Evolutionary conservation across 2,797 vertebrate genomes (phyloP).

Genomic region (Sciurus carolinensis): DNA sequence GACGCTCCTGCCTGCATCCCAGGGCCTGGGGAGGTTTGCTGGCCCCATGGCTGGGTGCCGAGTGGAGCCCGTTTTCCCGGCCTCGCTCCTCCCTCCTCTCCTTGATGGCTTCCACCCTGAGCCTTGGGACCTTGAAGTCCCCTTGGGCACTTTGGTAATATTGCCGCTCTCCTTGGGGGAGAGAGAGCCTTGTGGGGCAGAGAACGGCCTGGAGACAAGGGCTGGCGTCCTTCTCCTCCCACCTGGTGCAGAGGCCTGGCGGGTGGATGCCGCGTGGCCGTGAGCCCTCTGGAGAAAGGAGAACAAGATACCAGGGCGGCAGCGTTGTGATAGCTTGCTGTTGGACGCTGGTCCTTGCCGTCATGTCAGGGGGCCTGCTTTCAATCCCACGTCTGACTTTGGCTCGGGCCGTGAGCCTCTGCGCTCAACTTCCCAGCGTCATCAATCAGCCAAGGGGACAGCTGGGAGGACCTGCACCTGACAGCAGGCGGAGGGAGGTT

Average conservation of each 20-base stretch:
- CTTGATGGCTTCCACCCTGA: not conserved
- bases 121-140: not conserved
- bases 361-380: not conserved
- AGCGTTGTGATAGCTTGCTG: fast-evolving
- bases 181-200: not conserved
- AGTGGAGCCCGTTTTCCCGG: not conserved
- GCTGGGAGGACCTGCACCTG: not conserved
- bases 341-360: not conserved
- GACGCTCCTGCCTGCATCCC: not conserved
- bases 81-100: not conserved
- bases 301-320: not conserved
- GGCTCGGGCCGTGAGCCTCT: not conserved
- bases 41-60: not conserved
- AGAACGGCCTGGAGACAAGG: not conserved
- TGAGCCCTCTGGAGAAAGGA: not conserved
- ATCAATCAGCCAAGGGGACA: not conserved
- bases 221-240: not conserved
- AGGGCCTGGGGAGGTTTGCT: not conserved
- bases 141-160: not conserved
- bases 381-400: not conserved
- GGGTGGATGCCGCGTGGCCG: not conserved
- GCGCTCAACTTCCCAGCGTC: not conserved
- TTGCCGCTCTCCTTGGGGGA: fast-evolving
- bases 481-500: not conserved
- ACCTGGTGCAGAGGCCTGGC: not conserved